These are phyloP conservation scores for Vimba vimba DNA, from an alignment of 2,113 vertebrate genomes.

Conservation along the genomic window DNA sequence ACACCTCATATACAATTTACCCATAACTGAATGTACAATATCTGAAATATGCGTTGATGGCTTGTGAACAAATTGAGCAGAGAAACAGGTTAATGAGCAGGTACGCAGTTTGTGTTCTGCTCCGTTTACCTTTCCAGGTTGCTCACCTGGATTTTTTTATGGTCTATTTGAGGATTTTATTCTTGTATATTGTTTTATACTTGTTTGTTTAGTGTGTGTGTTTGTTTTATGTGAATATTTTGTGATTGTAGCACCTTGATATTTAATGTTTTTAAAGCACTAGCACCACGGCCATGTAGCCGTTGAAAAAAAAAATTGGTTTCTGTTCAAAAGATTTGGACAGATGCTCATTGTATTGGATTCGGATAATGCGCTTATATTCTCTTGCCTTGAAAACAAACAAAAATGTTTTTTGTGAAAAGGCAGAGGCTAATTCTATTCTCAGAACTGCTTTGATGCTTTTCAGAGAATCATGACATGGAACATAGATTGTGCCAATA, in stretches of 20 bases:
- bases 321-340: neutral
- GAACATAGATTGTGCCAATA: neutral
- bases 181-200: conserved; percentile 28
- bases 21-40: neutral
- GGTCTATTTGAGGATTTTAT: neutral
- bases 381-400: neutral
- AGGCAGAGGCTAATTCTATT: neutral
- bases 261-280: neutral
- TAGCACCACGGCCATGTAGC: neutral
- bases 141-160: conserved; percentile 7
- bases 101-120: neutral
- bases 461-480: neutral
- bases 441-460: neutral
- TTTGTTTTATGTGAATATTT: neutral
- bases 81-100: conserved; percentile 2
- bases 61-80: neutral
- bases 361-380: neutral
- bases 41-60: neutral
- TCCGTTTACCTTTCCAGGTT: conserved; percentile 16
- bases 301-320: neutral
- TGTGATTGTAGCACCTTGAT: conserved; percentile 40
- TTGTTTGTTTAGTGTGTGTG: conserved; percentile 29
- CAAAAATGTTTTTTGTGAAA: neutral
- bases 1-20: neutral
- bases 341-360: neutral